Base-by-base conservation (phyloP, 2,113 vertebrate species). In the Rhegmatorhina hoffmannsi region DNA sequence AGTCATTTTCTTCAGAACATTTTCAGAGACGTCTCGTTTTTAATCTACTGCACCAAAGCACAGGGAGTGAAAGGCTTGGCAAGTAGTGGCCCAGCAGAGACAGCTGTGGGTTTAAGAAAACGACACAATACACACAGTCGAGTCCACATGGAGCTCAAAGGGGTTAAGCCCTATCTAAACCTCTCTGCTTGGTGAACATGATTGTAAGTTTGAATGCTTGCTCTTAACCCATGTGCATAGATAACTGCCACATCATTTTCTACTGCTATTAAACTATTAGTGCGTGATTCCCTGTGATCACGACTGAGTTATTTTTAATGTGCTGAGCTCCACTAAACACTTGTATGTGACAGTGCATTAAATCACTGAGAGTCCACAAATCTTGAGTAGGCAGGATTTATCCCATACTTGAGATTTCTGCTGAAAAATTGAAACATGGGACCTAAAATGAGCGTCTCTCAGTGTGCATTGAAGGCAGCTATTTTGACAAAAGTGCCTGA, bases 401-500 rank as follows among this genome's bases (percentile, higher is more conserved):
- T 73, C 36, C 52, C 70, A 20, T 34, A 58, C 43, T 70, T 74
- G 72, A 84, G 33, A 94, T 88, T 90, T 93, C 60, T 49, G 31
- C 31, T 82, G 67, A 90, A 97, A 94, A 92, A 94, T 56, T 79
- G 72, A 85, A 87, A 74, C 19, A 44, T 0, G 2, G 73, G n/a
- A 31, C 25, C 44, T 78, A 91, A 40, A 85, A 82, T 36, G 36
- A 75, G 40, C 87, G 67, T 29, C 17, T 91, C 38, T 89, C 64
- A 63, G 59, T 62, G 63, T 90, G 66, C 21, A 63, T 95, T 87
- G 53, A 69, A 92, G 83, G 75, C 43, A 89, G 53, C 46, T 94
- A 4, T 53, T 94, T 63, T 91, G 77, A 83, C 59, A 91, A 70
- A 93, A 84, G 68, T 90, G 73, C 60, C 66, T 94, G 75, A 82